Percentiles rank a stretch among this genome's conserved stretches.
Evolutionary conservation across 2,113 vertebrate genomes (phyloP).

Genomic region (Plectropomus leopardus): DNA sequence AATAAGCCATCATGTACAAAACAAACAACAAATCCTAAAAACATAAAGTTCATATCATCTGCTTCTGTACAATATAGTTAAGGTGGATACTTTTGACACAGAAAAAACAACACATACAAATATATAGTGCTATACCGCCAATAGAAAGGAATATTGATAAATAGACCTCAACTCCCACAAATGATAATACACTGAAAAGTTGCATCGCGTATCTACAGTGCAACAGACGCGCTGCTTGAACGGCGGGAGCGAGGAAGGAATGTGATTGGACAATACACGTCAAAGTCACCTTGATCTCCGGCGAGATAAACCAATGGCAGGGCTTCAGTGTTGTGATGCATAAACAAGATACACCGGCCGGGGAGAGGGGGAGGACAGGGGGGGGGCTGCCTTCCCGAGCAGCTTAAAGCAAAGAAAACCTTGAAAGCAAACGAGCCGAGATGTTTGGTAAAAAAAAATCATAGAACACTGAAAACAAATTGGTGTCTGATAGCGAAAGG

Average conservation of each 20-base stretch:
- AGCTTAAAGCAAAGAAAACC: slow-evolving; percentile 76
- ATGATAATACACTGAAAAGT: slow-evolving; percentile 66
- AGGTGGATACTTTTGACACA: slow-evolving; percentile 80
- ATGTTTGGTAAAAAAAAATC: slow-evolving; percentile 64
- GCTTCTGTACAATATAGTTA: slow-evolving; percentile 80
- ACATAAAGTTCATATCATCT: slow-evolving; percentile 77
- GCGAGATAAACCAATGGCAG: slow-evolving; percentile 73
- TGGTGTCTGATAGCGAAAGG: slow-evolving; percentile 43
- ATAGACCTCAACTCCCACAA: slow-evolving; percentile 78
- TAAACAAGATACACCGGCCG: slow-evolving; percentile 63
- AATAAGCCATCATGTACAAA: slow-evolving; percentile 82
- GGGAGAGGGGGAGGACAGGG: no score
- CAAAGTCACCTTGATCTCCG: slow-evolving; percentile 81
- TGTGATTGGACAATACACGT: slow-evolving; percentile 76
- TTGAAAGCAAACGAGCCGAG: slow-evolving; percentile 64
- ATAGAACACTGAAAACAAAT: slow-evolving; percentile 34
- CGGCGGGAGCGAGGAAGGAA: slow-evolving; percentile 72
- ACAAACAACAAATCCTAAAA: slow-evolving; percentile 69
- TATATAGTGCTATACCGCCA: slow-evolving; percentile 67
- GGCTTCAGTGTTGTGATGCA: slow-evolving; percentile 63
- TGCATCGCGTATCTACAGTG: slow-evolving; percentile 58
- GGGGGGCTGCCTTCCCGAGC: slow-evolving; percentile 44
- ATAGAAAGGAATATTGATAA: slow-evolving; percentile 77
- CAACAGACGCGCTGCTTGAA: slow-evolving; percentile 64
- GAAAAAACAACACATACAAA: slow-evolving; percentile 78